Evolutionary conservation across 2,888 invertebrate species (phyloP), one percentile per base, ranked within the genome.

Genomic region (Gibbula magus): DNA sequence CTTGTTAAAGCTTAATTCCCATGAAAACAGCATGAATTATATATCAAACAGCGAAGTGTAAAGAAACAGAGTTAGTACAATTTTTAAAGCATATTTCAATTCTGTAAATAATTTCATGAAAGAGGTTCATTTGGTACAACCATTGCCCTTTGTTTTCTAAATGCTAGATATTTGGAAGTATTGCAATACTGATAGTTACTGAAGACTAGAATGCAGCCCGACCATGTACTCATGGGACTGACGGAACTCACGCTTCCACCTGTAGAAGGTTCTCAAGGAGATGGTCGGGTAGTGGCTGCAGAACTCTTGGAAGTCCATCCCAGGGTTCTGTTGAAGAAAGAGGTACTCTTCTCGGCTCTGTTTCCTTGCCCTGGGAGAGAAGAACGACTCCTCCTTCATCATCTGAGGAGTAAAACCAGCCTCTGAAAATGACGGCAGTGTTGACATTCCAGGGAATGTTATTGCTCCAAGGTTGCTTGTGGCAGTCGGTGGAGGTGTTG

Each of bases 231-330:
- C 70, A 18, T 70, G 73, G 56, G 77, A 80, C 32, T 81, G 78
- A 8, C 81, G 54, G 39, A 85, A 81, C 75, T 85, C 85, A 29
- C 82, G 79, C 78, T 85, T 85, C 85, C 85, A 85, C 25, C 85
- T 78, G 76, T 85, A 85, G 79, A 85, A 85, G 29, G 85, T 84
- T n/a, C 85, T 81, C 29, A 81, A 78, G 18, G 85, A 85, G 39
- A 85, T 84, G 51, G 80, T 78, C 13, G 84, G 84, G 74, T 84
- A 85, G 20, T 79, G 82, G 16, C 77, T 67, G 35, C 79, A 80
- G 66, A 85, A 85, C 61, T 82, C 78, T 35, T 79, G 66, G 73
- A 81, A 85, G 74, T 85, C 83, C 79, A 85, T 83, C 35, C 76
- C 66, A 22, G 85, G 85, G 52, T 84, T 84, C 22, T 83, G 83